phyloP scores from a whole-genome alignment of 2,797 vertebrate genomes.

The Neosilurus hyrtlii region DNA sequence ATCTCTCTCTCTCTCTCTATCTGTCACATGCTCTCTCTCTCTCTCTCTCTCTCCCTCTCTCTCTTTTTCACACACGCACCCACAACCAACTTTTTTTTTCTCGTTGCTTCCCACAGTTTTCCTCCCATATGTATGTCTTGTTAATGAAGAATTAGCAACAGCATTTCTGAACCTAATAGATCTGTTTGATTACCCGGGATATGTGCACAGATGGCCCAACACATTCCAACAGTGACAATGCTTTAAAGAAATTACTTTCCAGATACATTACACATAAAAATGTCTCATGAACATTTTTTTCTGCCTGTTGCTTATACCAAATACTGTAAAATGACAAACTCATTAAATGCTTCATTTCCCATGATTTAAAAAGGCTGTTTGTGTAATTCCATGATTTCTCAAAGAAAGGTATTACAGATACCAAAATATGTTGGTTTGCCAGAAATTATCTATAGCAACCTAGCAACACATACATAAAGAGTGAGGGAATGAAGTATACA shows the following conservation, averaged over 20 bases:
- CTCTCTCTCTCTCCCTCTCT: background rate
- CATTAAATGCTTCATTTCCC: background rate
- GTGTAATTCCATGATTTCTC: background rate
- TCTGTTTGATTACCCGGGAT: constrained; percentile 1
- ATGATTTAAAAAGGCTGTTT: background rate
- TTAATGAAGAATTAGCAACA: constrained; percentile 35
- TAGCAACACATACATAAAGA: background rate
- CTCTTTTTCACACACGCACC: background rate
- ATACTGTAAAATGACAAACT: background rate
- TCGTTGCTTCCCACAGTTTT: background rate
- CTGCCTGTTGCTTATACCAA: background rate
- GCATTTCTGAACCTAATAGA: constrained; percentile 46
- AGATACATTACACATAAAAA: background rate
- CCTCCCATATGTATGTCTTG: background rate
- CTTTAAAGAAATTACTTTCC: constrained; percentile 4
- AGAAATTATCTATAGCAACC: background rate
- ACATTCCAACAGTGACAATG: constrained; percentile 17
- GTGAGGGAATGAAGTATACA: background rate
- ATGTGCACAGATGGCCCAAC: constrained; percentile 46
- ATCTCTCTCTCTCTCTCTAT: background rate
- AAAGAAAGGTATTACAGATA: background rate
- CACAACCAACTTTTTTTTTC: background rate
- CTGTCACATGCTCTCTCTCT: background rate
- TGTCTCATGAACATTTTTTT: background rate
- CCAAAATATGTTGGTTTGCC: background rate